Evolutionary conservation across 2,888 invertebrate species (phyloP).

Genomic region (Mylabris sibirica): DNA sequence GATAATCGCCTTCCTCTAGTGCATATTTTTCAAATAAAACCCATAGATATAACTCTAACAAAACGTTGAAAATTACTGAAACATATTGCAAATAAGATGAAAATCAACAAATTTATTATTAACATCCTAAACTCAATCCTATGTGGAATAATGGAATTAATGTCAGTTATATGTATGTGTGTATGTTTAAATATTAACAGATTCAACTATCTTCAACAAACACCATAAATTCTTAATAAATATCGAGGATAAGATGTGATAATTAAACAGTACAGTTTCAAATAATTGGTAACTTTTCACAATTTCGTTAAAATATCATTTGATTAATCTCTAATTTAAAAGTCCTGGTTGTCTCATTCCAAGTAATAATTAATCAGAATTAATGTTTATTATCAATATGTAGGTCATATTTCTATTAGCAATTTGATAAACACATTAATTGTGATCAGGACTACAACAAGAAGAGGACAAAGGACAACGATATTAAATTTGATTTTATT

Average conservation of each 20-base stretch:
- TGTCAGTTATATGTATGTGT: too few relatives aligned
- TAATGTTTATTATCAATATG: neutral
- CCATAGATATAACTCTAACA: neutral
- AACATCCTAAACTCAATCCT: too few relatives aligned
- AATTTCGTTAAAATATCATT: neutral
- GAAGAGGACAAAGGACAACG: too few relatives aligned
- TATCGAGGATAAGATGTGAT: too few relatives aligned
- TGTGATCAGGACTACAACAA: neutral
- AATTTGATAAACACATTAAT: neutral
- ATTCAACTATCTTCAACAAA: too few relatives aligned
- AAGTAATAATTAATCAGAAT: neutral
- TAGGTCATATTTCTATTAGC: neutral
- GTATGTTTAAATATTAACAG: too few relatives aligned
- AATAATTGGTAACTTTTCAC: neutral
- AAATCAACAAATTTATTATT: too few relatives aligned
- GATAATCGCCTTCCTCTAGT: neutral
- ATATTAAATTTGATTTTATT: too few relatives aligned
- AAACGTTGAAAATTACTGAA: neutral
- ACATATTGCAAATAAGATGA: too few relatives aligned
- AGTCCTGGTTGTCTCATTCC: neutral
- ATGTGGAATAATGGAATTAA: too few relatives aligned
- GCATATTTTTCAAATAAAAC: too few relatives aligned
- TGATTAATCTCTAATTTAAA: neutral
- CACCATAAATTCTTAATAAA: too few relatives aligned
- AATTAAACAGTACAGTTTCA: neutral